phyloP scores from a whole-genome alignment of 2,797 vertebrate species.

The Lutjanus campechanus region DNA sequence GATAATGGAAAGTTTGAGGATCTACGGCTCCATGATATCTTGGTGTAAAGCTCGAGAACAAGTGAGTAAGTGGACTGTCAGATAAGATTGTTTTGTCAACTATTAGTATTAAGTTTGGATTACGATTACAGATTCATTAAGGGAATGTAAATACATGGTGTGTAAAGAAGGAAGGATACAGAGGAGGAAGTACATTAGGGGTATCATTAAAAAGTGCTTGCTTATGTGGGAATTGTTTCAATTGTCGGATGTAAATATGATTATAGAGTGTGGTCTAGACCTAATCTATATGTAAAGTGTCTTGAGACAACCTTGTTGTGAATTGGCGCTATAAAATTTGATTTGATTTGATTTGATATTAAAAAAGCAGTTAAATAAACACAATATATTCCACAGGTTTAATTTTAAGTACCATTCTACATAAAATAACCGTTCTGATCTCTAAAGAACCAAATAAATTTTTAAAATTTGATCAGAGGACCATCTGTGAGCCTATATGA shows the following conservation, averaged over 20 bases:
- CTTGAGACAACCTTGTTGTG: too few relatives aligned
- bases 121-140: not conserved
- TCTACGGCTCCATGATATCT: not conserved
- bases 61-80: not conserved
- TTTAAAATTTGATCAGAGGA: not conserved
- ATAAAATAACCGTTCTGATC: not conserved
- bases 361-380: not conserved
- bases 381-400: not conserved
- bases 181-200: not conserved
- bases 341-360: too few relatives aligned
- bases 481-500: not conserved
- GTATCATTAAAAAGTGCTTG: not conserved
- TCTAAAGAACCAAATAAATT: not conserved
- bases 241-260: too few relatives aligned
- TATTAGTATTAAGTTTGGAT: not conserved
- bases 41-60: not conserved
- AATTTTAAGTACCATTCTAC: not conserved
- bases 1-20: not conserved
- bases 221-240: too few relatives aligned
- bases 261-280: too few relatives aligned
- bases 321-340: too few relatives aligned
- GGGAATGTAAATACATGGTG: not conserved
- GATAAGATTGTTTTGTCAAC: constrained; percentile 25
- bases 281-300: too few relatives aligned
- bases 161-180: not conserved